Evolutionary conservation across 37 sponge, comb jelly and placozoan species (phyloP), one percentile per base, ranked within the genome.

Genomic region (Oscarella lobularis): DNA sequence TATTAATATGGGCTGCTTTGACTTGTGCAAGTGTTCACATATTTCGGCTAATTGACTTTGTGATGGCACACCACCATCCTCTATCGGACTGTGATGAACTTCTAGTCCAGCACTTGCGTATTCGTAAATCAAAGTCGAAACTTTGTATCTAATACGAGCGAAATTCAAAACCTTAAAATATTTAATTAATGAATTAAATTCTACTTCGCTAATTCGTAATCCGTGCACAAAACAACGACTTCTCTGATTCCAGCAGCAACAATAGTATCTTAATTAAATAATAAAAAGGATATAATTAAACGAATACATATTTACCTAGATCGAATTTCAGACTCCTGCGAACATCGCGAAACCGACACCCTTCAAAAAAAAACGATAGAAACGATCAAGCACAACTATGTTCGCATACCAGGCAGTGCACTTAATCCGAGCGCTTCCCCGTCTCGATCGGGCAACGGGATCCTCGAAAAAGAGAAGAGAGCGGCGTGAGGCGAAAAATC

Each of bases 181-280:
- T 3, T 32, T 33, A 66, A 1, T 2, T 66, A 66, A 72, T 14
- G 29, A 29, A 35, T 71, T 31, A 3, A 29, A 33, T 3, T 0
- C 73, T 35, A 88, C 92, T 78, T 38, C 4, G 55, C 74, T 31
- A 92, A 79, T 37, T 92, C 92, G 39, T 40, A 66, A 40, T 79
- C 74, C 9, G 86, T 85, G 38, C 90, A 88, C 14, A 88, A 81
- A 33, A 92, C 90, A 80, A 82, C 87, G 0, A 92, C 72, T 38
- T 92, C 90, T n/a, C 74, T 74, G 37, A 90, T 66, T 3, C 80
- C 85, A 1, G n/a, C n/a, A n/a, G n/a, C n/a, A n/a, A n/a, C n/a
- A n/a, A n/a, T n/a, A n/a, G n/a, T n/a, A n/a, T n/a, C n/a, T n/a
- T n/a, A n/a, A n/a, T n/a, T n/a, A n/a, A n/a, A n/a, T n/a, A n/a